Percentiles rank a stretch among this genome's conserved stretches.
Evolutionary conservation across 2,888 invertebrate genomes (phyloP).

Genomic region (Brachynemurus nebulosus): DNA sequence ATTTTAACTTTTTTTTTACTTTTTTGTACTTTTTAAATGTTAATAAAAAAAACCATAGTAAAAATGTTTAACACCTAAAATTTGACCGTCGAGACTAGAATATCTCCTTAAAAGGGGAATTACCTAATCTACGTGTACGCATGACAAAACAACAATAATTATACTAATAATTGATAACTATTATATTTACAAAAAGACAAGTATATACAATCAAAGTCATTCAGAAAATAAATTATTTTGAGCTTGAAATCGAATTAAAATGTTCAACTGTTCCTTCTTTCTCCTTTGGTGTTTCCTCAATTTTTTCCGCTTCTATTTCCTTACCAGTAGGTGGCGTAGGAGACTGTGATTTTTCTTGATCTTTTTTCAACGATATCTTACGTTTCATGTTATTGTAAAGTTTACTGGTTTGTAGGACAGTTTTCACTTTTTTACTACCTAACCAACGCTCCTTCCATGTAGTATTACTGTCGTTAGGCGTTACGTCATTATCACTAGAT

Average conservation of each 20-base stretch:
- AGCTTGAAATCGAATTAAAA: neutral
- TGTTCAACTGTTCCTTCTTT: conserved; percentile 4
- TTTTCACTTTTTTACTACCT: conserved; percentile 7
- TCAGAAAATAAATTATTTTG: conserved; percentile 12
- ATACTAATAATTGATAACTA: no score
- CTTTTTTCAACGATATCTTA: conserved; percentile 1
- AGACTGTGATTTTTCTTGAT: neutral
- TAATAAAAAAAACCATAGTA: no score
- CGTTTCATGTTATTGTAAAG: conserved; percentile 9
- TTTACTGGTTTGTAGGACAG: conserved; percentile 9
- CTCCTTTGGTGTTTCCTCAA: neutral
- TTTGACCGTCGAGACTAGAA: no score
- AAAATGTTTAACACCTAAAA: no score
- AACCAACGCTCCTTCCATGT: conserved; percentile 10
- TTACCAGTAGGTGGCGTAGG: neutral
- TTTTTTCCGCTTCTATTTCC: neutral
- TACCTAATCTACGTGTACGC: no score
- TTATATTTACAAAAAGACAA: no score
- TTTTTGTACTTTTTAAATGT: no score
- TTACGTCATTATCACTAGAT: neutral
- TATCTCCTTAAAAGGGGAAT: no score
- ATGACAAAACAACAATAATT: no score
- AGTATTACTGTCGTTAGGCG: neutral
- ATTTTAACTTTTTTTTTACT: no score
- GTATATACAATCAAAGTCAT: no score